A percentile compares a stretch with the other conserved stretches of the same genome.
Evolutionary conservation across 2,797 vertebrate genomes (phyloP).

Genomic region (Tauraco hartlaubi): DNA sequence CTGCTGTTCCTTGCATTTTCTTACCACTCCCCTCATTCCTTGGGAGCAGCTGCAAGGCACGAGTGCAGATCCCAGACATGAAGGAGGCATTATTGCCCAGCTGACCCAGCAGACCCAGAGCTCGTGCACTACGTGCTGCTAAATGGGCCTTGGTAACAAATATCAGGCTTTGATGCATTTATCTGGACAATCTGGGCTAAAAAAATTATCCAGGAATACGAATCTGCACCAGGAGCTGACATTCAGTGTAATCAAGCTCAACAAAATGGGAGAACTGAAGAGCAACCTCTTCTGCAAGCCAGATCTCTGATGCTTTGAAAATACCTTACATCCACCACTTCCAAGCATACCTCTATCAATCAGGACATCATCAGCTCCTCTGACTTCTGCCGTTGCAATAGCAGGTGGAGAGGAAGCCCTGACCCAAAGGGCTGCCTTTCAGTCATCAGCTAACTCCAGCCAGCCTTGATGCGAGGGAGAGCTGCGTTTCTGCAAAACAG

Average conservation of each 20-base stretch:
- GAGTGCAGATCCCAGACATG: neutral
- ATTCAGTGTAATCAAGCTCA: neutral
- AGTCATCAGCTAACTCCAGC: neutral
- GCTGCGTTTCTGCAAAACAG: neutral
- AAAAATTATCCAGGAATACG: neutral
- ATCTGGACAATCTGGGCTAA: neutral
- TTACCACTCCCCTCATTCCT: neutral
- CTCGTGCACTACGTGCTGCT: neutral
- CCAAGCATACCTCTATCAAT: neutral
- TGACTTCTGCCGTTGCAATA: neutral
- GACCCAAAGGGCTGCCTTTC: neutral
- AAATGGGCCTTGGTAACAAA: neutral
- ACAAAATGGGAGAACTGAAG: neutral
- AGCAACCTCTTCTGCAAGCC: neutral
- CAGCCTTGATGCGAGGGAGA: neutral
- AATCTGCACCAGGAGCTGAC: neutral
- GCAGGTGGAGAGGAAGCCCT: neutral
- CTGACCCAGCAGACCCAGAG: slow-evolving; percentile 9
- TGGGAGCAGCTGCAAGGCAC: neutral
- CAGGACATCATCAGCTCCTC: neutral
- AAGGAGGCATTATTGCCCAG: slow-evolving; percentile 10
- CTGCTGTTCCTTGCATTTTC: neutral
- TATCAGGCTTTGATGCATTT: neutral
- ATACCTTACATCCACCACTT: neutral
- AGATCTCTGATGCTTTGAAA: neutral